phyloP scores from a whole-genome alignment of 1,140 invertebrate genomes.

The Aphidius gifuensis region DNA sequence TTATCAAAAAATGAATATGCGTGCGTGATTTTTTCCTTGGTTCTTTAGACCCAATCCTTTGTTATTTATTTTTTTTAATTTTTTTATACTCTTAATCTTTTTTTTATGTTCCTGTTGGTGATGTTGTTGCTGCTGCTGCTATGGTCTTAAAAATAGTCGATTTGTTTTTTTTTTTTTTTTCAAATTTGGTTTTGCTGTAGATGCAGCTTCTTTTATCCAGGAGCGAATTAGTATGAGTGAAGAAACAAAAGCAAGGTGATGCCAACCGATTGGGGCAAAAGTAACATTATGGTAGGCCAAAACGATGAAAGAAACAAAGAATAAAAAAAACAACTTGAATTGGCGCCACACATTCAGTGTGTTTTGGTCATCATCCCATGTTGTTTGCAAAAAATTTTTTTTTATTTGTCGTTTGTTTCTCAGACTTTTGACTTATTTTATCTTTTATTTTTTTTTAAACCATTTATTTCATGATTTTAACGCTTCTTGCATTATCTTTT shows the following conservation, averaged over 20 bases:
- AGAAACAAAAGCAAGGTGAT: conserved; percentile 47
- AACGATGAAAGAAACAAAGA: neutral
- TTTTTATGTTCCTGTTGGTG: neutral
- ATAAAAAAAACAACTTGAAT: conserved; percentile 22
- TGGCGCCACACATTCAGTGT: conserved; percentile 30
- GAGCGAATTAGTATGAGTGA: conserved; percentile 52
- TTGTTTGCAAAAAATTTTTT: conserved; percentile 15
- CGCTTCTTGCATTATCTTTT: no score
- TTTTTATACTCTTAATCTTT: conserved; percentile 8
- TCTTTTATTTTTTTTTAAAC: no score
- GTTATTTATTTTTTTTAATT: neutral
- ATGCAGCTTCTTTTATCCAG: conserved; percentile 29
- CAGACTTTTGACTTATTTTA: neutral
- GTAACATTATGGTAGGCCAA: neutral
- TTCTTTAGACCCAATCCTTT: neutral
- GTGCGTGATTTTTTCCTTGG: conserved; percentile 28
- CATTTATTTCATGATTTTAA: no score
- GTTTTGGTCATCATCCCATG: conserved; percentile 27
- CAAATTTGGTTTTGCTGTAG: neutral
- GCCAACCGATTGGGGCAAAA: conserved; percentile 17
- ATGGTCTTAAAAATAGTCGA: no score
- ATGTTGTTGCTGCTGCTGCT: no score
- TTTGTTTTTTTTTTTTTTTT: no score
- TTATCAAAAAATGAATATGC: no score
- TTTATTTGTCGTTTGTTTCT: conserved; percentile 7